phyloP scores from a whole-genome alignment of 2,113 vertebrate genomes.

The Chaetorhynchus papuensis region DNA sequence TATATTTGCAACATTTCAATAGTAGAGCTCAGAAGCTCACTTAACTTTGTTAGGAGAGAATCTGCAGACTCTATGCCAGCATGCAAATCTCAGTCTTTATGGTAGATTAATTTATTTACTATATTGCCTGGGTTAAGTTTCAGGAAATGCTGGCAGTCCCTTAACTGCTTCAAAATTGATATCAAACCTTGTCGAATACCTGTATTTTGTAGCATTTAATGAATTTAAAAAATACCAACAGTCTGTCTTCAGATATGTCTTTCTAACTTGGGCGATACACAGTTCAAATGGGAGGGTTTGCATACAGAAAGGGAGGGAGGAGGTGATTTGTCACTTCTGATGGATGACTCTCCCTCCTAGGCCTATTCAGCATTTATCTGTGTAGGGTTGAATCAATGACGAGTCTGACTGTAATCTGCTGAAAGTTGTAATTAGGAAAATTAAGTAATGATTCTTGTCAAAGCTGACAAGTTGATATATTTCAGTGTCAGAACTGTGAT shows the following conservation, averaged over 20 bases:
- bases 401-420: constrained; percentile 72
- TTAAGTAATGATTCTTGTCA: constrained; percentile 80
- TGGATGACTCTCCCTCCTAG: constrained; percentile 68
- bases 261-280: not conserved
- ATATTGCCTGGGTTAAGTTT: not conserved
- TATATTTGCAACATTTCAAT: not conserved
- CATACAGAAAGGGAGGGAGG: constrained; percentile 45
- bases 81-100: constrained; percentile 30
- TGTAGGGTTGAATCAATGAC: constrained; percentile 64
- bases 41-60: not conserved
- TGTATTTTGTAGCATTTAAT: not conserved
- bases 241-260: constrained; percentile 41
- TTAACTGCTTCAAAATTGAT: constrained; percentile 24
- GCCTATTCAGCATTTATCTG: constrained; percentile 77
- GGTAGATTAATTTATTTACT: constrained; percentile 39
- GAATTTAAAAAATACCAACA: constrained; percentile 58
- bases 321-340: constrained; percentile 65
- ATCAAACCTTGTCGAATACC: not conserved
- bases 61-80: constrained; percentile 10
- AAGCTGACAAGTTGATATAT: constrained; percentile 68
- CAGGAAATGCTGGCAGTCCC: not conserved
- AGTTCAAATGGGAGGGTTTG: constrained; percentile 64
- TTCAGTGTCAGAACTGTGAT: constrained; percentile 49
- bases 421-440: constrained; percentile 86
- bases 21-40: not conserved